Percentiles rank a stretch among this genome's conserved stretches.
Evolutionary conservation across 2,113 vertebrate genomes (phyloP).

Genomic region (Regulus satrapa): DNA sequence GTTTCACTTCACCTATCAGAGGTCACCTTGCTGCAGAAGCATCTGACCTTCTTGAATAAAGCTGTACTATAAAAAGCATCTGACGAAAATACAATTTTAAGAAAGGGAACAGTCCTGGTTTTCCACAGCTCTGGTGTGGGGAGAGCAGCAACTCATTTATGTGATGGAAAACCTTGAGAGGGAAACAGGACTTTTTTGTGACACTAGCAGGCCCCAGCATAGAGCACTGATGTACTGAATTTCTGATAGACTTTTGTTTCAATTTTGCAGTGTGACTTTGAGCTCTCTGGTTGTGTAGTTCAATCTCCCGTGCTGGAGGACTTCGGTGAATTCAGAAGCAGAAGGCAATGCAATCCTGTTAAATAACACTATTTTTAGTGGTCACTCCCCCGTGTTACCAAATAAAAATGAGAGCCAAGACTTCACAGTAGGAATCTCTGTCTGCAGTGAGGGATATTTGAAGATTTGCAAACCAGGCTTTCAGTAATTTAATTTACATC

Average conservation of each 20-base stretch:
- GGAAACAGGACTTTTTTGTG: slow-evolving; percentile 3
- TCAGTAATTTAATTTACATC: background rate
- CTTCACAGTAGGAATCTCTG: background rate
- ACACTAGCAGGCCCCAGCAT: background rate
- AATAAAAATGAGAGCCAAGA: background rate
- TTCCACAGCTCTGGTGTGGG: background rate
- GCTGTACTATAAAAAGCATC: background rate
- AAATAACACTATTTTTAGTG: background rate
- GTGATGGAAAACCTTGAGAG: slow-evolving; percentile 32
- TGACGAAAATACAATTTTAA: background rate
- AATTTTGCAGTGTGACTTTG: slow-evolving; percentile 1
- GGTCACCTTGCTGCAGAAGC: background rate
- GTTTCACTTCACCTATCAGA: background rate
- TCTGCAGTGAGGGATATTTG: background rate
- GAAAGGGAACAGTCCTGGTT: background rate
- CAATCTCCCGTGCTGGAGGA: background rate
- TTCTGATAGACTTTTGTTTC: slow-evolving; percentile 31
- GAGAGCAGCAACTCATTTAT: background rate
- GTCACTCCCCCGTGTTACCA: background rate
- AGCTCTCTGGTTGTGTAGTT: background rate
- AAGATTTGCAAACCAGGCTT: background rate
- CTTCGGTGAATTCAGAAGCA: background rate
- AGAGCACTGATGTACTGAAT: background rate
- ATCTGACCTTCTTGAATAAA: background rate
- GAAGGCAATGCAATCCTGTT: background rate